These are phyloP conservation scores for Percopsis transmontana DNA, from an alignment of 2,113 vertebrate species.

Conservation along the genomic window DNA sequence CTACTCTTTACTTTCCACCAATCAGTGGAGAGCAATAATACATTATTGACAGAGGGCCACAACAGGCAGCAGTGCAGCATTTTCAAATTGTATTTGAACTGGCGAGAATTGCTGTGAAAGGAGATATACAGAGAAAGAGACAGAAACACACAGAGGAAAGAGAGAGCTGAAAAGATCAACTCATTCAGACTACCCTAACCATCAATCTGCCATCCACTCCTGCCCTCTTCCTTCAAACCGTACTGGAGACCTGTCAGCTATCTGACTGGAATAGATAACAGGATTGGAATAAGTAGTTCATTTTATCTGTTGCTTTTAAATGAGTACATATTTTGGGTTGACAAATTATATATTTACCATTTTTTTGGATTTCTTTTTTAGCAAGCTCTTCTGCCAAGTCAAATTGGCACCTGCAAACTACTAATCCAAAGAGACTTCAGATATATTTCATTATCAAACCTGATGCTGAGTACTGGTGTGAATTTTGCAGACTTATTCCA, in stretches of 20 bases:
- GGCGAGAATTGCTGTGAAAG: conserved; percentile 61
- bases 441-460: conserved; percentile 30
- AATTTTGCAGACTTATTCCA: conserved; percentile 36
- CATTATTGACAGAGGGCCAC: conserved; percentile 80
- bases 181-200: conserved; percentile 62
- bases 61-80: conserved; percentile 75
- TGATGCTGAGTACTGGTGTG: not conserved
- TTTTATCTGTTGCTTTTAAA: conserved; percentile 28
- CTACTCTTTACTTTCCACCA: conserved; percentile 81
- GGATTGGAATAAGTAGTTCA: conserved; percentile 43
- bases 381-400: too few species aligned
- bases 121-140: conserved; percentile 52
- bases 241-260: conserved; percentile 57
- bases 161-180: conserved; percentile 49
- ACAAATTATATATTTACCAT: not conserved
- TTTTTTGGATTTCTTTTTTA: too few species aligned
- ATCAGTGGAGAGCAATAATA: conserved; percentile 78
- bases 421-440: too few species aligned
- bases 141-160: conserved; percentile 24
- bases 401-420: too few species aligned
- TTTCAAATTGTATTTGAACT: conserved; percentile 79
- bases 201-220: conserved; percentile 69
- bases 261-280: conserved; percentile 64
- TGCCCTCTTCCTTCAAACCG: conserved; percentile 57
- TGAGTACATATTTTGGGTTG: conserved; percentile 10